Conservation (phyloP, 2,888 invertebrate genomes). For the Eilema sororculum region DNA sequence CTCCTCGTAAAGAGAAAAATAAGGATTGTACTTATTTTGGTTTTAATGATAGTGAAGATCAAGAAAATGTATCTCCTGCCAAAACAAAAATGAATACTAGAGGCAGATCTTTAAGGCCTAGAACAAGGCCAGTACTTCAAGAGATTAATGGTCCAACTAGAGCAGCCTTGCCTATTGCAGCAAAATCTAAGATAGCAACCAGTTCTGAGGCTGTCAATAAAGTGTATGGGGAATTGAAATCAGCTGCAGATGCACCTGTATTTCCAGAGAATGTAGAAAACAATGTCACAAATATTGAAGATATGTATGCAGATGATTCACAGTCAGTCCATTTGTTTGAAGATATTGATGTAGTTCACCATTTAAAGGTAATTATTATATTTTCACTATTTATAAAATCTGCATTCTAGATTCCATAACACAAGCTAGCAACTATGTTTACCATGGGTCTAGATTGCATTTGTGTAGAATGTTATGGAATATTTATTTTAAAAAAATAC, state of each 20-base stretch:
- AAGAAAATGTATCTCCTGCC: conserved; percentile 74
- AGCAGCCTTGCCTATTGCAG: conserved; percentile 62
- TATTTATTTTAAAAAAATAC: too few relatives aligned
- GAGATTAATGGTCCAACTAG: conserved; percentile 70
- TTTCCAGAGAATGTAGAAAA: conserved; percentile 57
- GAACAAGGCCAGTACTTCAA: conserved; percentile 66
- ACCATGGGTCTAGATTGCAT: too few relatives aligned
- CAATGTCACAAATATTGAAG: conserved; percentile 54
- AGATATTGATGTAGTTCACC: conserved; percentile 78
- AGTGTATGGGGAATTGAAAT: conserved; percentile 67
- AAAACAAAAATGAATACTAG: conserved; percentile 58
- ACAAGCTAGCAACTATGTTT: too few relatives aligned
- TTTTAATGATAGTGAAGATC: conserved; percentile 77
- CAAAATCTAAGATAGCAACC: conserved; percentile 60
- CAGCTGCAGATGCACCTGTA: conserved; percentile 67
- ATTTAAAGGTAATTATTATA: conserved; percentile 69
- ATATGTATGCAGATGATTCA: conserved; percentile 57
- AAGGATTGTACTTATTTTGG: conserved; percentile 77
- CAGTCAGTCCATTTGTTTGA: conserved; percentile 81
- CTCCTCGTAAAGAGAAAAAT: conserved; percentile 53
- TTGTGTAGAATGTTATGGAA: too few relatives aligned
- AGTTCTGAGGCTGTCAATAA: conserved; percentile 67
- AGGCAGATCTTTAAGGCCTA: conserved; percentile 59
- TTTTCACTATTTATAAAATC: background rate
- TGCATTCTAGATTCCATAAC: too few relatives aligned